phyloP scores from a whole-genome alignment of 1,140 invertebrate genomes.

The Cyclargus thomasi region DNA sequence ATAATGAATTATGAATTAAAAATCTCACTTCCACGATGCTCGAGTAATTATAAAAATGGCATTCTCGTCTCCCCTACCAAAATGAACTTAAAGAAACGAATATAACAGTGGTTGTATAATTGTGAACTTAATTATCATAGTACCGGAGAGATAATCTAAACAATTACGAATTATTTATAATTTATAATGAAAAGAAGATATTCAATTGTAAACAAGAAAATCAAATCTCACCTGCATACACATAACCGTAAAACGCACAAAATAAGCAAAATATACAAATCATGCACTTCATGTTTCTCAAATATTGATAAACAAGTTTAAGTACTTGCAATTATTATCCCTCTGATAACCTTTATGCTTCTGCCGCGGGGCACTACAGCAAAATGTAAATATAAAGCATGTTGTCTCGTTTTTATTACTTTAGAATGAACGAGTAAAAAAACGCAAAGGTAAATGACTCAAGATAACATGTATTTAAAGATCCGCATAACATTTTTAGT shows the following conservation, averaged over 20 bases:
- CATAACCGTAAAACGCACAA: neutral
- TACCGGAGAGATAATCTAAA: no score
- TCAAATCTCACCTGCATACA: neutral
- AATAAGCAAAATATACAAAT: neutral
- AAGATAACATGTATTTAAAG: neutral
- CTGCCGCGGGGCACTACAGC: neutral
- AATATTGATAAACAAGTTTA: neutral
- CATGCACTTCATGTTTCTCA: neutral
- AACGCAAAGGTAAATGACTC: constrained; percentile 8
- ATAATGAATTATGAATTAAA: no score
- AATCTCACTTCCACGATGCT: no score
- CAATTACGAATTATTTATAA: no score
- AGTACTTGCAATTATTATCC: neutral
- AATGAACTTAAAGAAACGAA: no score
- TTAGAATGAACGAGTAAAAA: neutral
- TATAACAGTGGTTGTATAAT: no score
- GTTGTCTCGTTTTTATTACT: constrained; percentile 1
- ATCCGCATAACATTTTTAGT: neutral
- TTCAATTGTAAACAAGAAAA: no score
- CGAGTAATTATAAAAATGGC: no score
- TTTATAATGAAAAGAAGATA: no score
- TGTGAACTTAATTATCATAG: constrained; percentile 28
- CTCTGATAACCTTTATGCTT: constrained; percentile 7
- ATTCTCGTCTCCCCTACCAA: no score
- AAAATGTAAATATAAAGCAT: neutral